Percentiles rank a stretch among this genome's conserved stretches.
phyloP scores from a whole-genome alignment of 1,140 invertebrate species.

The Drosophila watanabei region DNA sequence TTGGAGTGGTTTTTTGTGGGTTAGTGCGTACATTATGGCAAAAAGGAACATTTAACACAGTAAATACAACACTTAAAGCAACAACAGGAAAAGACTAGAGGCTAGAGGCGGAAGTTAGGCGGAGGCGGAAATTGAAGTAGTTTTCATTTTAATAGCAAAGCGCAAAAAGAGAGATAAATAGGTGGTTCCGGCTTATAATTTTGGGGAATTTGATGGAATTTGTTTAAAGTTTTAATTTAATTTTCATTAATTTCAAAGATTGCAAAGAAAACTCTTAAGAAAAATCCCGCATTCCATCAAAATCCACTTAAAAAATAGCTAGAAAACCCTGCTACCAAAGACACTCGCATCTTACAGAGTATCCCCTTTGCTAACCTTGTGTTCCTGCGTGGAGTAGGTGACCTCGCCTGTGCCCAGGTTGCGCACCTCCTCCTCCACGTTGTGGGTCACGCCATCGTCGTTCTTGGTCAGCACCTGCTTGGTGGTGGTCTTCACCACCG shows the following conservation, averaged over 20 bases:
- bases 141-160: conserved; percentile 12
- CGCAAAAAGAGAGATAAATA: conserved; percentile 13
- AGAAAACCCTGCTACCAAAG: not conserved
- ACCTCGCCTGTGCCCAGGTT: conserved; percentile 94
- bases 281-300: not conserved
- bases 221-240: not conserved
- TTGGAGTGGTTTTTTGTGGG: conserved; percentile 32
- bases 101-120: conserved; percentile 28
- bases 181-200: not conserved
- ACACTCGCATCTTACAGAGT: not conserved
- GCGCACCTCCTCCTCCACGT: conserved; percentile 95
- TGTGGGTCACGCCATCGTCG: conserved; percentile 93
- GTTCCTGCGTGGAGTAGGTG: conserved; percentile 93
- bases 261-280: not conserved
- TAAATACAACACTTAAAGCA: conserved; percentile 33
- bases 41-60: conserved; percentile 14
- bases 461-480: conserved; percentile 95
- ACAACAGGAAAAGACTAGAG: conserved; percentile 35
- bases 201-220: not conserved
- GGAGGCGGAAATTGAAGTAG: conserved; percentile 16
- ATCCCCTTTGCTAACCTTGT: conserved; percentile 89
- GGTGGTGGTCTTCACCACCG: conserved; percentile 95
- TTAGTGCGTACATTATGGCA: conserved; percentile 56
- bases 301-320: not conserved
- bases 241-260: not conserved